Evolutionary conservation across 2,888 invertebrate species (phyloP), one percentile per base, ranked within the genome.

Genomic region (Trileptium ribeirensis): DNA sequence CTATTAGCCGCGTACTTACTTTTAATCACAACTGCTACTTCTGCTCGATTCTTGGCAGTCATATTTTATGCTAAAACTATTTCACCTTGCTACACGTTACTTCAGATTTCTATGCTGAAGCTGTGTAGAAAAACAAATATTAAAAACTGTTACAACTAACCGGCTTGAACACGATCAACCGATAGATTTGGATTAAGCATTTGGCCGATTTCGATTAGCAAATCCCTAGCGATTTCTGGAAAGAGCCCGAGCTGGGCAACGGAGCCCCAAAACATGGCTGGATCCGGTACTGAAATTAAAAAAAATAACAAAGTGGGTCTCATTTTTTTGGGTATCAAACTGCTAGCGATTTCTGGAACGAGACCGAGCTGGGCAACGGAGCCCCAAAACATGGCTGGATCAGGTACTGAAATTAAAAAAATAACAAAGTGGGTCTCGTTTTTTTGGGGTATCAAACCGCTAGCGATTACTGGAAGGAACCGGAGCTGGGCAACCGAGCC

Each of bases 361-460:
- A 75, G 39, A 34, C 77, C 77, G 8, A 75, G 77, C 15, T 38
- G 34, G n/a, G 38, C 36, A 15, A 75, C 38, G 2, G 77, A 75
- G 34, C 38, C 39, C 77, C 77, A 75, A 38, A 75, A 75, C 34
- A 39, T 75, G n/a, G 36, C 77, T 8, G 77, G 77, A 75, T 75
- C 51, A 8, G 51, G 51, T 15, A 51, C 51, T 51, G 51, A 24
- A 51, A 51, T n/a, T n/a, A n/a, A n/a, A n/a, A n/a, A n/a, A n/a
- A n/a, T n/a, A n/a, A n/a, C n/a, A n/a, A n/a, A n/a, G n/a, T n/a
- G n/a, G n/a, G n/a, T n/a, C n/a, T n/a, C n/a, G n/a, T n/a, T n/a
- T n/a, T n/a, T n/a, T n/a, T n/a, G n/a, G n/a, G n/a, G n/a, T n/a
- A n/a, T n/a, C n/a, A n/a, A n/a, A n/a, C n/a, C n/a, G n/a, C n/a